Conservation (phyloP, 37 sponge, comb jelly and placozoan genomes). For the Chondrilla cf. caribensis region DNA sequence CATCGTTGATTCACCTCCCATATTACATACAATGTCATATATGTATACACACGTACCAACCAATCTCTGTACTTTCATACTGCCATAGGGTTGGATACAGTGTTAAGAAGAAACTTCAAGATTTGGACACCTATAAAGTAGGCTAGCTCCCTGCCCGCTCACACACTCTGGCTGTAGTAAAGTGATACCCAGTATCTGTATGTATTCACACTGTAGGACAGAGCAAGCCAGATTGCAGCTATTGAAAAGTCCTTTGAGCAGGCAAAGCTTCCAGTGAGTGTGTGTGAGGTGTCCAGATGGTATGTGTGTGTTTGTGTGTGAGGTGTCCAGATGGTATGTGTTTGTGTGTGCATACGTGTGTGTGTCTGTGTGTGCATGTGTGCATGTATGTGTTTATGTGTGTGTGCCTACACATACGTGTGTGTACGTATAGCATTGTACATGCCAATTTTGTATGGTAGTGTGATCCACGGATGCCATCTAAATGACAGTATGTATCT, state of each 20-base stretch:
- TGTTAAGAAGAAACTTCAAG: slow-evolving; percentile 93
- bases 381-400: not conserved
- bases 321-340: not conserved
- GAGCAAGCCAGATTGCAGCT: slow-evolving; percentile 95
- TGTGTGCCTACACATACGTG: not conserved
- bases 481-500: too few species aligned
- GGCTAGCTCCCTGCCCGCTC: not conserved
- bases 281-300: not conserved
- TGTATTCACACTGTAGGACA: slow-evolving; percentile 60
- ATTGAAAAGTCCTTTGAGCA: slow-evolving; percentile 95
- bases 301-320: not conserved
- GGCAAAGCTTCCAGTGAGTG: slow-evolving; percentile 84
- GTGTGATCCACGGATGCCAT: too few species aligned
- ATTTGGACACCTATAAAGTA: slow-evolving; percentile 90
- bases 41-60: too few species aligned
- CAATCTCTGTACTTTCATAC: too few species aligned
- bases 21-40: too few species aligned
- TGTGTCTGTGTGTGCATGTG: not conserved
- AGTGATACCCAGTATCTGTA: too few species aligned
- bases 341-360: not conserved
- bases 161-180: not conserved
- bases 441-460: too few species aligned
- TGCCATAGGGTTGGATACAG: slow-evolving; percentile 81
- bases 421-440: too few species aligned
- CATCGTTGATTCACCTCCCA: too few species aligned